phyloP scores from a whole-genome alignment of 2,797 vertebrate species.

The Xiphorhynchus erythropygius region DNA sequence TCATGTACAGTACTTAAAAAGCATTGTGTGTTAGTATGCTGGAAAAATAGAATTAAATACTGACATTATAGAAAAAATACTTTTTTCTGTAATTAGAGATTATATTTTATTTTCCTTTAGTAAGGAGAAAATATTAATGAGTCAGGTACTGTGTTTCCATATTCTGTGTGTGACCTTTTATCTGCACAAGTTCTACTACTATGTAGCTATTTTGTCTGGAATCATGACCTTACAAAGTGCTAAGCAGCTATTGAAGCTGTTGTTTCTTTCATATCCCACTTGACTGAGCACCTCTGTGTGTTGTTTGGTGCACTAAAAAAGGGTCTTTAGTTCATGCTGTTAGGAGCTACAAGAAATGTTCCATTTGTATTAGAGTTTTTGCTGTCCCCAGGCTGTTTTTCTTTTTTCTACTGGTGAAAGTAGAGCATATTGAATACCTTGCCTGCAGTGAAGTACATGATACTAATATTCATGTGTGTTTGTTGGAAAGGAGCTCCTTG shows the following conservation, averaged over 20 bases:
- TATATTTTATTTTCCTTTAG: not conserved
- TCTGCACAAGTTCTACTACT: not conserved
- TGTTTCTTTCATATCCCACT: not conserved
- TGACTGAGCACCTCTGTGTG: not conserved
- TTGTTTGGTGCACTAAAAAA: not conserved
- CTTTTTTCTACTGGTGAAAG: not conserved
- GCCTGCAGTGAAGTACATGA: not conserved
- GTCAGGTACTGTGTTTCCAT: not conserved
- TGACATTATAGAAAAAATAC: not conserved
- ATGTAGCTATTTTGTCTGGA: not conserved
- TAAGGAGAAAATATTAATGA: not conserved
- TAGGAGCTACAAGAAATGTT: not conserved
- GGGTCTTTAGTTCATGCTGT: not conserved
- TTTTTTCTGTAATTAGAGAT: not conserved
- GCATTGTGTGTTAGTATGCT: not conserved
- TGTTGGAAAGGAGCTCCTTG: constrained; percentile 25
- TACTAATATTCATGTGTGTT: not conserved
- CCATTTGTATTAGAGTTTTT: not conserved
- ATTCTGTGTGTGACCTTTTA: not conserved
- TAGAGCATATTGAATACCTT: not conserved
- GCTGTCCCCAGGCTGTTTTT: not conserved
- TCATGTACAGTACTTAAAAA: not conserved
- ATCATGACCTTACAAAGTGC: not conserved
- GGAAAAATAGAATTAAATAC: not conserved
- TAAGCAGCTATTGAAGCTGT: not conserved